phyloP scores from a whole-genome alignment of 2,113 vertebrate genomes.

The Gopherus evgoodei region DNA sequence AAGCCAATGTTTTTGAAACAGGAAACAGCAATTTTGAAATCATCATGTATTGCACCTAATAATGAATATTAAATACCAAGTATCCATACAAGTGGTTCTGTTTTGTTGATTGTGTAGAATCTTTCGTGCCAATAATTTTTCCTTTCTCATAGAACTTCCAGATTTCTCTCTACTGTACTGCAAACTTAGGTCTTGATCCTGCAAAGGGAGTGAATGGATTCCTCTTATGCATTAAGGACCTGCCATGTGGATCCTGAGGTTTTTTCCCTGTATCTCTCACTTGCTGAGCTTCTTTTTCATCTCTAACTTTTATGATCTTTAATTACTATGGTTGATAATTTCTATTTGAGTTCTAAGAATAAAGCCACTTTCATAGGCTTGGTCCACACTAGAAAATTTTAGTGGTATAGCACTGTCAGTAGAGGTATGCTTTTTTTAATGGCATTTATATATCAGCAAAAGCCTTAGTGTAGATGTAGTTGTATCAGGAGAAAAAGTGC shows the following conservation, averaged over 20 bases:
- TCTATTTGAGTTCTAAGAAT: not conserved
- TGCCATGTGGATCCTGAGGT: not conserved
- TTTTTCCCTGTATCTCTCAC: not conserved
- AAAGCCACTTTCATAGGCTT: not conserved
- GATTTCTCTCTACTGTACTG: not conserved
- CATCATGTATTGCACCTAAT: not conserved
- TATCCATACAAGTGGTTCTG: not conserved
- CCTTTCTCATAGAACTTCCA: not conserved
- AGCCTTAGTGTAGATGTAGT: not conserved
- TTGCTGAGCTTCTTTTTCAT: not conserved
- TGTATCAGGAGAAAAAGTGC: not conserved
- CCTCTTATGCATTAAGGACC: not conserved
- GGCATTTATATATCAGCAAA: not conserved
- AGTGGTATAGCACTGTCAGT: not conserved
- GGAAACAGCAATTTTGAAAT: constrained; percentile 22
- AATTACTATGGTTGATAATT: not conserved
- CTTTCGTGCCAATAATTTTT: not conserved
- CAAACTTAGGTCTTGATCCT: not conserved
- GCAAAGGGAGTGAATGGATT: not conserved
- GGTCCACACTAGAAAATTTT: not conserved
- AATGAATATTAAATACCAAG: not conserved
- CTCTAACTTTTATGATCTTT: not conserved
- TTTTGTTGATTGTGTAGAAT: not conserved
- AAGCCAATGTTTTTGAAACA: constrained; percentile 48
- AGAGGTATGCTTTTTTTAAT: not conserved